Percentiles rank a stretch among this genome's conserved stretches.
Evolutionary conservation across 2,888 invertebrate genomes (phyloP).

Genomic region (Lepidocyrtoides sp.): DNA sequence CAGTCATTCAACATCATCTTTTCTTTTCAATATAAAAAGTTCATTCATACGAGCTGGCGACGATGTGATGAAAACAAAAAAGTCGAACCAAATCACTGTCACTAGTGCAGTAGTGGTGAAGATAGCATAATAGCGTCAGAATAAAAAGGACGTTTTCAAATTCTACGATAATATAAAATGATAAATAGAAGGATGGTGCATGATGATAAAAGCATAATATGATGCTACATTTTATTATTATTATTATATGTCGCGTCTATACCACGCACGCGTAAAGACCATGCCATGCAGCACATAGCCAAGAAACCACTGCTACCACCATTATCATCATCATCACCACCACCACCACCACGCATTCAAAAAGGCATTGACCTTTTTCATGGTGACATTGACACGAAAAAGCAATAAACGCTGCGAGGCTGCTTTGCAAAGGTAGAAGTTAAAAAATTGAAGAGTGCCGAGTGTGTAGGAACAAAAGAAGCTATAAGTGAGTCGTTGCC

Average conservation of each 20-base stretch:
- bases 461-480: background rate
- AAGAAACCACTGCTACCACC: no score
- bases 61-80: constrained; percentile 1
- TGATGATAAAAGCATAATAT: background rate
- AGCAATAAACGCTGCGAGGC: background rate
- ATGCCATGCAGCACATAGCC: constrained; percentile 17
- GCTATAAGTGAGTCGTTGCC: background rate
- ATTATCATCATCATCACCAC: no score
- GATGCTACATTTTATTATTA: no score
- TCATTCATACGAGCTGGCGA: constrained; percentile 6
- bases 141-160: constrained; percentile 1
- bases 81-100: constrained; percentile 10
- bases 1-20: background rate
- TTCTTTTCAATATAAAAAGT: background rate
- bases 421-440: no score
- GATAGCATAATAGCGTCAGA: constrained; percentile 4
- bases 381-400: constrained; percentile 72
- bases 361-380: constrained; percentile 73
- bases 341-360: constrained; percentile 47
- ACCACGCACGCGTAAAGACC: constrained; percentile 36
- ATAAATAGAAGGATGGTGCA: background rate
- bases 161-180: constrained; percentile 2
- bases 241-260: no score
- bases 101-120: background rate
- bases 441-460: background rate